Base-by-base conservation (phyloP, 2,797 vertebrate species). In the Kryptopterus vitreolus region DNA sequence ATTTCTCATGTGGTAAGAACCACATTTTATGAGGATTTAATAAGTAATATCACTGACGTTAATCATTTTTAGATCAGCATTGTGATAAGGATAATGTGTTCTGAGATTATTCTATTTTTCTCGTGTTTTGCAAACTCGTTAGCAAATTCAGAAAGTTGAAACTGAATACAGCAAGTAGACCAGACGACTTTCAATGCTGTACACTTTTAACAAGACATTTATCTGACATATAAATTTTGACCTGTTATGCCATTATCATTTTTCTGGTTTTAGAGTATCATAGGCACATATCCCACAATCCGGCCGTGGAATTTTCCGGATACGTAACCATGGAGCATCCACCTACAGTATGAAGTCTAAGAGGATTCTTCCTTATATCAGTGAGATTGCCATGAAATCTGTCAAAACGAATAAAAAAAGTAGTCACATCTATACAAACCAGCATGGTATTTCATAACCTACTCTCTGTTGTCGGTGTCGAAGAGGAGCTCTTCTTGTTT, bases 381-480 rank as follows among this genome's bases (percentile, higher is more conserved):
- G 1, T 1, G 3, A 16, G 16, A 22, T 5, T 13, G 50, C 12
- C n/a, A 59, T 31, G 24, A 57, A 74, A 26, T 9, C 52, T 22
- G 16, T 33, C 4, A 15, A 33, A 74, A 18, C 16, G 58, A 43
- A 69, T 31, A 50, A 61, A 48, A 57, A 43, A 46, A 22, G 26
- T 0, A 20, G 1, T 55, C 1, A 53, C 2, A 46, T 20, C 3
- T 66, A 53, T 20, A 35, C 26, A 68, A 43, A 16, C 6, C 13
- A 57, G 33, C 29, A 22, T 59, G 22, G 26, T 26, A 26, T 62
- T 43, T 26, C 38, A 8, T 29, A 50, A 82, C 97, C 96, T 92
- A 98, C 97, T 94, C 90, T 98, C 96, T 80, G 95, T 95, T 90
- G 95, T 94, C 20, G 96, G 92, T 87, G 94, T 83, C 73, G 92